These are phyloP conservation scores for Pocillopora meandrina DNA, from an alignment of 92 coral and sea anemone species.

Conservation along the genomic window DNA sequence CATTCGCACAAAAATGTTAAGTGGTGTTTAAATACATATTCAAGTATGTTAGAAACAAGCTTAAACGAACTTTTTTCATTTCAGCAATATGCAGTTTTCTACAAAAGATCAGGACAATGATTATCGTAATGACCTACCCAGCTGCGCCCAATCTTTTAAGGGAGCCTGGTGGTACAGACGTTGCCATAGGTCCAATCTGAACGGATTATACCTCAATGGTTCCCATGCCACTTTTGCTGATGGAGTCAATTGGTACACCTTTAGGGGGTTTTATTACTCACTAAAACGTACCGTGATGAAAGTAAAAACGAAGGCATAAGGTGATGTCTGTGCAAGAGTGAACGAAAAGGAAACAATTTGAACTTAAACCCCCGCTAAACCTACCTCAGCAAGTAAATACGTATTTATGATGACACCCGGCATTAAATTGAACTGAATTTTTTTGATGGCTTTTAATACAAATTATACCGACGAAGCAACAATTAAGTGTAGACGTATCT, in stretches of 20 bases:
- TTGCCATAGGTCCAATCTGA: slow-evolving; percentile 10
- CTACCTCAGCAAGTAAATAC: too few species aligned
- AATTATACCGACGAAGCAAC: too few species aligned
- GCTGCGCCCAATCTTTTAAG: background rate
- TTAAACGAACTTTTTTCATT: background rate
- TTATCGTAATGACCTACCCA: fast-evolving
- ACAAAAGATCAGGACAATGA: slow-evolving; percentile 19
- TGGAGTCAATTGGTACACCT: background rate
- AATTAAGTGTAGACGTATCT: too few species aligned
- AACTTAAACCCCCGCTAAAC: too few species aligned
- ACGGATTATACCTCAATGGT: slow-evolving; percentile 1
- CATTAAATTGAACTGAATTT: too few species aligned
- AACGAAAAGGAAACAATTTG: too few species aligned
- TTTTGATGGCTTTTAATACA: too few species aligned
- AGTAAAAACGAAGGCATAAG: too few species aligned
- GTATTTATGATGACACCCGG: too few species aligned
- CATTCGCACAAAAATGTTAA: too few species aligned
- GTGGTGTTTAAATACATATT: background rate
- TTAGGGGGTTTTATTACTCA: background rate
- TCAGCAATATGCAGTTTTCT: slow-evolving; percentile 4
- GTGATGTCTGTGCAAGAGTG: too few species aligned
- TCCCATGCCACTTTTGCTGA: background rate
- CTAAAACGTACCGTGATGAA: slow-evolving; percentile 1
- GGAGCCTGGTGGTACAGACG: slow-evolving; percentile 8
- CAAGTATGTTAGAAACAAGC: background rate